Evolutionary conservation across 2,797 vertebrate species (phyloP).

Genomic region (Sebastes oblongus): DNA sequence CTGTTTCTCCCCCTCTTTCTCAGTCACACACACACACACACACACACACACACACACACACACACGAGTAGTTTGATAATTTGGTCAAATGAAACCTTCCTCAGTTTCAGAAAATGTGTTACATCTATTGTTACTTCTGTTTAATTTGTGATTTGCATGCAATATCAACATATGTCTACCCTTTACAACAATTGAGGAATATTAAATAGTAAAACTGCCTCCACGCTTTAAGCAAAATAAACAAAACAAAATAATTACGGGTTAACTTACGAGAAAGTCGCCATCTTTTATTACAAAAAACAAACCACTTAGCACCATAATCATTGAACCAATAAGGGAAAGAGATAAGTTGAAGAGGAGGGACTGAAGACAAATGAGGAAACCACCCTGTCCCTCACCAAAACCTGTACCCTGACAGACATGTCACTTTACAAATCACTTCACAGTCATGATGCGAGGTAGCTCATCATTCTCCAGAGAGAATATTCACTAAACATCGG

Average conservation of each 20-base stretch:
- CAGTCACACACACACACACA: too few relatives aligned
- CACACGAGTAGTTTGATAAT: background rate
- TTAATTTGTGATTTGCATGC: background rate
- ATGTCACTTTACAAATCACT: conserved; percentile 65
- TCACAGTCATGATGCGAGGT: conserved; percentile 62
- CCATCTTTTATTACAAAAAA: conserved; percentile 6
- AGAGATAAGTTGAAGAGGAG: conserved; percentile 67
- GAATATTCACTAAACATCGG: conserved; percentile 57
- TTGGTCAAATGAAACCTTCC: background rate
- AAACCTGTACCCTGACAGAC: conserved; percentile 62
- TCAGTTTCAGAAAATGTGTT: background rate
- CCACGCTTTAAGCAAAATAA: background rate
- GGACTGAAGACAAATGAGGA: conserved; percentile 71
- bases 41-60: background rate
- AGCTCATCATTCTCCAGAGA: conserved; percentile 52
- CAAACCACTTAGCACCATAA: conserved; percentile 17
- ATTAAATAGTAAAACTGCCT: background rate
- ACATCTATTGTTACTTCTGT: background rate
- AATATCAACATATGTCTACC: background rate
- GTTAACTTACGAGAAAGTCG: background rate
- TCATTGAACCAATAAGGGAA: conserved; percentile 64
- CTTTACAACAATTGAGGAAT: background rate
- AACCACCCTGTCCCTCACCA: conserved; percentile 72
- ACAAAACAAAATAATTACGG: background rate
- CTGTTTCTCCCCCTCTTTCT: conserved; percentile 17